A percentile compares a stretch with the other conserved stretches of the same genome.
Evolutionary conservation across 2,888 invertebrate genomes (phyloP).

Genomic region (Eumerus sabulonum): DNA sequence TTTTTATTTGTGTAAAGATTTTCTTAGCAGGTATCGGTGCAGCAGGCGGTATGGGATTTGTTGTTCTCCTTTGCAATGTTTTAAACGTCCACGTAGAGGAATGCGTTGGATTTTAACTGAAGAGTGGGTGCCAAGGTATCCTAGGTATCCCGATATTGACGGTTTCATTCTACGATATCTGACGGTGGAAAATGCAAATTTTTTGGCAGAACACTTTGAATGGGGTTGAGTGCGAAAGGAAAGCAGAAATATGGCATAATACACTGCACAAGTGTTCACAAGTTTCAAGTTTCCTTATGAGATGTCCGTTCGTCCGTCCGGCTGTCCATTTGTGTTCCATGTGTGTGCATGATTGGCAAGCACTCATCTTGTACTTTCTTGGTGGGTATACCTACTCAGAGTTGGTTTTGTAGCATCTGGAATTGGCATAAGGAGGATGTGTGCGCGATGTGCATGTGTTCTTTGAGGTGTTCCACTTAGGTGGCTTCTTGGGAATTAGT

Average conservation of each 20-base stretch:
- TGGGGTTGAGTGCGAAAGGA: conserved; percentile 3
- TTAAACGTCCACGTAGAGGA: conserved; percentile 21
- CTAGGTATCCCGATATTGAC: conserved; percentile 28
- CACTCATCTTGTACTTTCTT: neutral
- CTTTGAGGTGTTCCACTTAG: neutral
- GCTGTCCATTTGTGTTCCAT: neutral
- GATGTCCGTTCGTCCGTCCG: neutral
- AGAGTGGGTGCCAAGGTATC: conserved; percentile 62
- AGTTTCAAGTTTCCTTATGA: conserved; percentile 63
- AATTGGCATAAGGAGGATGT: conserved; percentile 9
- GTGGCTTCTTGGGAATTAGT: neutral
- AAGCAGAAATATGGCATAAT: conserved; percentile 6
- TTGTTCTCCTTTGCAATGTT: too few species aligned
- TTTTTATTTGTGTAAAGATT: conserved; percentile 45
- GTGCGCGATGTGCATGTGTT: neutral
- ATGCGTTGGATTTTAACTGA: conserved; percentile 21
- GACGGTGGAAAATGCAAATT: neutral
- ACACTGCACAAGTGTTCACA: conserved; percentile 40
- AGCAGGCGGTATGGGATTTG: conserved; percentile 45
- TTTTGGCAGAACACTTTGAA: conserved; percentile 4
- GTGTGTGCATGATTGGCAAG: conserved; percentile 5
- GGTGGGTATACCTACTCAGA: neutral
- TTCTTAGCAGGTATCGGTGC: conserved; percentile 62
- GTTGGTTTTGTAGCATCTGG: neutral
- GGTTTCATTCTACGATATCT: neutral